These are phyloP conservation scores for Burhinus oedicnemus DNA, from an alignment of 2,113 vertebrate species.

Conservation along the genomic window DNA sequence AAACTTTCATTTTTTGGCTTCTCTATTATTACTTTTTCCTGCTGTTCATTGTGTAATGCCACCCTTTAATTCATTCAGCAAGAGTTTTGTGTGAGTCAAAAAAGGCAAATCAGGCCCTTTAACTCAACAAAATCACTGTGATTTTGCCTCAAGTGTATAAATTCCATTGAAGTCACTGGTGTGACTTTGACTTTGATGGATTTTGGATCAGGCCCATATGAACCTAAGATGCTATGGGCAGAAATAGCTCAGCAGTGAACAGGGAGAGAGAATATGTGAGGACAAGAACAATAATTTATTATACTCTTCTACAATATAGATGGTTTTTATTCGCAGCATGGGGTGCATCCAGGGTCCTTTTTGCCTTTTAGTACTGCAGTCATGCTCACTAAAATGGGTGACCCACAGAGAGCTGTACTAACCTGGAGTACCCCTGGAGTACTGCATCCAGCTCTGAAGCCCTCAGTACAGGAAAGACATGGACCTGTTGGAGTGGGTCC, in stretches of 20 bases:
- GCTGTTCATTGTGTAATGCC: neutral
- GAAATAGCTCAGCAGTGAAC: neutral
- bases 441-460: neutral
- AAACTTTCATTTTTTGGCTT: neutral
- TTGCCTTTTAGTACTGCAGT: neutral
- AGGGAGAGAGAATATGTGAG: neutral
- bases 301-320: neutral
- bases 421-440: neutral
- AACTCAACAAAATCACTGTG: neutral
- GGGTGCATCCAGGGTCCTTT: neutral
- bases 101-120: neutral
- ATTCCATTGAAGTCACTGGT: neutral
- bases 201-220: neutral
- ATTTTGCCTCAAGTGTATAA: neutral
- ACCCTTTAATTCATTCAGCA: neutral
- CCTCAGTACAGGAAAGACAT: neutral
- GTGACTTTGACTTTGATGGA: neutral
- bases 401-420: neutral
- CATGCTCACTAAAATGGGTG: neutral
- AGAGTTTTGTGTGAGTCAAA: neutral
- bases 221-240: neutral
- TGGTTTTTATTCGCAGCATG: neutral
- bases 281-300: neutral
- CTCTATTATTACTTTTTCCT: neutral
- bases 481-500: neutral